Evolutionary conservation across 2,797 vertebrate genomes (phyloP).

Genomic region (Onychomys leucogaster): DNA sequence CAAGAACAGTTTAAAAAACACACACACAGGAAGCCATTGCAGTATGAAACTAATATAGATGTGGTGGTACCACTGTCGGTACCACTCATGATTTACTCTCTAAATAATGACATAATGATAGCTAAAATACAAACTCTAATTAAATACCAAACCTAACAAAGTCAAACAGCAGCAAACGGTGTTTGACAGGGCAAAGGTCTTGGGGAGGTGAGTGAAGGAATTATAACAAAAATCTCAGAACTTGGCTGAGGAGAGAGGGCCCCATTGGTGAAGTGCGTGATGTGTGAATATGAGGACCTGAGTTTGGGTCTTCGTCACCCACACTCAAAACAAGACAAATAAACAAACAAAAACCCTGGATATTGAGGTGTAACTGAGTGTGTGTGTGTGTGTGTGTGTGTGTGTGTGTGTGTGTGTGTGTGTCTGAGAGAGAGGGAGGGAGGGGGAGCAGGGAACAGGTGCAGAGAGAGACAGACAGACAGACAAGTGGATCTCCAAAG

Average conservation of each 20-base stretch:
- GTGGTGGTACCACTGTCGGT: constrained; percentile 41
- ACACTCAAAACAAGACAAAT: too few relatives aligned
- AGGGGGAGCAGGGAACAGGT: not conserved
- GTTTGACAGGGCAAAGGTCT: constrained; percentile 76
- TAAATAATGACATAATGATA: constrained; percentile 73
- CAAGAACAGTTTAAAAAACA: constrained; percentile 60
- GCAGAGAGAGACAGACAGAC: not conserved
- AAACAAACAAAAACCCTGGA: not conserved
- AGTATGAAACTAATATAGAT: constrained; percentile 74
- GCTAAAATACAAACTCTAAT: constrained; percentile 75
- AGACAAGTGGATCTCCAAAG: not conserved
- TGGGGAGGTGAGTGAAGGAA: constrained; percentile 13
- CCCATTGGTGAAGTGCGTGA: not conserved
- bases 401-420: too few relatives aligned
- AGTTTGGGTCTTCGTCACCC: not conserved
- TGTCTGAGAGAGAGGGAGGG: not conserved
- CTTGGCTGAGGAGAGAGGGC: not conserved
- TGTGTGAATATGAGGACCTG: not conserved
- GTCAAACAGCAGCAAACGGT: constrained; percentile 78
- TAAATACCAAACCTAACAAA: constrained; percentile 74
- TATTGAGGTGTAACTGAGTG: not conserved
- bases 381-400: too few relatives aligned
- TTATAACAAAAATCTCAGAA: constrained; percentile 41
- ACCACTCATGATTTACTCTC: constrained; percentile 55
- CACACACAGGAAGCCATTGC: not conserved